Base-by-base conservation (phyloP, 2,888 invertebrate species). In the Kryphioiulus occultus region DNA sequence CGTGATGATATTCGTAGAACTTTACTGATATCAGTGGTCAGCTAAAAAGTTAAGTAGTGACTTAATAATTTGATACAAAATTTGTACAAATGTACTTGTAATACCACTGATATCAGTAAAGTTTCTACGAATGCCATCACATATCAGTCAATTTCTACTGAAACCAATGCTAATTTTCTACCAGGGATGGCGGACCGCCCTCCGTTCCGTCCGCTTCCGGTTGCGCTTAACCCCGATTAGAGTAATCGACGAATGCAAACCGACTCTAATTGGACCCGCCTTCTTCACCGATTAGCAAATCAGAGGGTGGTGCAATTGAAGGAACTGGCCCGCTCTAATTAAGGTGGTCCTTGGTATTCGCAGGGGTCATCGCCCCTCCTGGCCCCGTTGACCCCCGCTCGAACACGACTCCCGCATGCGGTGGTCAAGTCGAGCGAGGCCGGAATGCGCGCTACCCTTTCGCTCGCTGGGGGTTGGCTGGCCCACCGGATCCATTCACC, bases 361-460 rank as follows among this genome's bases (percentile, higher is more conserved):
- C 7, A 5, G 68, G 68, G 68, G 68, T 68, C 68, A 68, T n/a
- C 68, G 68, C n/a, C 68, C 68, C 68, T 22, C 22, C 22, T 7
- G 68, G 68, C 68, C 68, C 68, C 68, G 68, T 68, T 68, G 68
- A 68, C 68, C 68, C 68, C 68, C 26, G 53, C 19, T 5, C n/a
- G 68, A 4, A 26, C 26, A 19, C 53, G 53, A 19, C n/a, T 59
- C 53, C 53, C 53, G 42, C 42, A 42, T 42, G 42, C 47, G 47
- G 47, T 47, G 68, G 68, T 68, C 68, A n/a, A 68, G 68, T 68
- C 68, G 59, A 15, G 26, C 9, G 22, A 7, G 26, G 26, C 26
- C 12, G 68, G 68, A 68, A 68, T 68, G 68, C 26, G 68, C 19
- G 22, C n/a, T 68, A 68, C 68, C 68, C 68, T 68, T 68, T 68